Conservation (phyloP, 2,888 invertebrate genomes). For the Ectobius pallidus region DNA sequence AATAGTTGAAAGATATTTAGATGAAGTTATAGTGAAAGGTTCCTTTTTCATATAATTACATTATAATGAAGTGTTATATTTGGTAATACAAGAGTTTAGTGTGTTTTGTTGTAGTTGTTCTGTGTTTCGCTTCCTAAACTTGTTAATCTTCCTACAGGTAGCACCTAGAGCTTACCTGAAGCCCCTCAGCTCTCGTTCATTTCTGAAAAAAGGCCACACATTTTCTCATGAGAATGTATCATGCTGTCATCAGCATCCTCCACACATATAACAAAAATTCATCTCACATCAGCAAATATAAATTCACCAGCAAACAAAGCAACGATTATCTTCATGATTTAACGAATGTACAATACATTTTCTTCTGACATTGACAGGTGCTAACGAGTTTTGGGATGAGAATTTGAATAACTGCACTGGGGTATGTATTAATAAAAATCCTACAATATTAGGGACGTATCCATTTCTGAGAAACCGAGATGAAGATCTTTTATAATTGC, state of each 20-base stretch:
- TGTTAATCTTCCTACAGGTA: conserved; percentile 26
- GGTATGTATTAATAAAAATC: no score
- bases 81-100: conserved; percentile 23
- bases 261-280: neutral
- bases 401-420: no score
- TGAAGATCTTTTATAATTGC: no score
- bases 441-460: no score
- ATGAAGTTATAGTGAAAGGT: conserved; percentile 20
- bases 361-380: no score
- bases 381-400: no score
- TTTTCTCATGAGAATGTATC: neutral
- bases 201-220: conserved; percentile 39
- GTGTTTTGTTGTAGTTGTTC: conserved; percentile 28
- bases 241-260: neutral
- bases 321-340: no score
- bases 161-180: conserved; percentile 25
- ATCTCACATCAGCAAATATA: neutral
- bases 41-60: conserved; percentile 24
- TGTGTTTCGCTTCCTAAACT: conserved; percentile 24
- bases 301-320: no score
- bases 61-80: conserved; percentile 24
- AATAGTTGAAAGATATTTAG: conserved; percentile 27
- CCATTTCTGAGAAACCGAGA: no score
- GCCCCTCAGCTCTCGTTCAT: conserved; percentile 43
- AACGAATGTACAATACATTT: no score